phyloP scores from a whole-genome alignment of 2,888 invertebrate genomes.

The Pteria penguin region DNA sequence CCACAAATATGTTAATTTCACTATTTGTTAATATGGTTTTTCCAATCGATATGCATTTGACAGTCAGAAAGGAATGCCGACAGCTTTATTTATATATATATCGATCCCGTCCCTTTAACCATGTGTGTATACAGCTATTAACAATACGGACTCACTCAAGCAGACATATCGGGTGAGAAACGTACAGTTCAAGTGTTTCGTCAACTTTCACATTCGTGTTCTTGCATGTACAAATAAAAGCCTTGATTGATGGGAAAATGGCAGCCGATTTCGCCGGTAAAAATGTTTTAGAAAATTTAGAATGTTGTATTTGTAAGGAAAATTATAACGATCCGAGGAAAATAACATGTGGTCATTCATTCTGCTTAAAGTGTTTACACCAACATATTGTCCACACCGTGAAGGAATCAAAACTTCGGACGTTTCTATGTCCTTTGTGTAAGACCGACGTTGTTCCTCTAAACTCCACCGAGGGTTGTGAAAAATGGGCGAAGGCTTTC shows the following conservation, averaged over 20 bases:
- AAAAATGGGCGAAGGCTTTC: neutral
- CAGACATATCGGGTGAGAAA: too few species aligned
- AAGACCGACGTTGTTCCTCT: neutral
- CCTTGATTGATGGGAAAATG: neutral
- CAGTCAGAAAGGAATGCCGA: too few species aligned
- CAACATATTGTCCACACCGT: neutral
- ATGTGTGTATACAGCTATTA: too few species aligned
- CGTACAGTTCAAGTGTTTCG: too few species aligned
- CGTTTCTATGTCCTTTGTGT: neutral
- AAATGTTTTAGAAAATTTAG: neutral
- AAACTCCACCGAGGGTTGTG: neutral
- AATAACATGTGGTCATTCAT: neutral
- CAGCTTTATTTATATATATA: too few species aligned
- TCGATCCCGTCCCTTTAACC: too few species aligned
- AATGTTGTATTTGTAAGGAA: neutral
- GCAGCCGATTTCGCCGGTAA: neutral
- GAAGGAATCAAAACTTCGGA: neutral
- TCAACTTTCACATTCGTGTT: neutral
- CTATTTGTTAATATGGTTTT: too few species aligned
- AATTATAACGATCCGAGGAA: neutral
- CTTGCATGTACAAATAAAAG: neutral
- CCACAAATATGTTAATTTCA: too few species aligned
- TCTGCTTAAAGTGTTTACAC: neutral
- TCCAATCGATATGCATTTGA: too few species aligned
- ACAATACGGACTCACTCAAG: too few species aligned